Conservation (phyloP, 2,888 invertebrate genomes). For the Mesochorus sp. region DNA sequence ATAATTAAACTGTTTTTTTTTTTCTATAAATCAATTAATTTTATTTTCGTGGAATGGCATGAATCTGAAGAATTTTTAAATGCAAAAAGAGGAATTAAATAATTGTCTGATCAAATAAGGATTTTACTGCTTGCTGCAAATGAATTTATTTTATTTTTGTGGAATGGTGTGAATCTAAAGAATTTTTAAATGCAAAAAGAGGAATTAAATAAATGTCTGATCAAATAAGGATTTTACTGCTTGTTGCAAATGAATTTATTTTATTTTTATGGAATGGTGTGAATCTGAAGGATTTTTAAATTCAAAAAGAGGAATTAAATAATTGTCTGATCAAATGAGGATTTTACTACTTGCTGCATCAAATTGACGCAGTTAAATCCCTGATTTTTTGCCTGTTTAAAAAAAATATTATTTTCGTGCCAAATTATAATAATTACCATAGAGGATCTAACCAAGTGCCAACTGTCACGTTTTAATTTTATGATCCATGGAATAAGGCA, state of each 20-base stretch:
- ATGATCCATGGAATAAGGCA: conserved; percentile 69
- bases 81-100: not conserved
- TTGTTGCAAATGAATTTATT: not conserved
- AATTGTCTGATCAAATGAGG: not conserved
- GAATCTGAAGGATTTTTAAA: too few relatives aligned
- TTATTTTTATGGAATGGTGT: too few relatives aligned
- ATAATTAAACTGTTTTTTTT: too few relatives aligned
- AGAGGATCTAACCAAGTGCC: conserved; percentile 9
- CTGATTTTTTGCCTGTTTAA: too few relatives aligned
- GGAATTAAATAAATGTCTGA: not conserved
- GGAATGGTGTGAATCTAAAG: too few relatives aligned
- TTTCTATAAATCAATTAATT: not conserved
- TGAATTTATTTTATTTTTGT: too few relatives aligned
- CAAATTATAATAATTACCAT: conserved; percentile 51
- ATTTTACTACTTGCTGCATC: not conserved
- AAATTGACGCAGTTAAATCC: too few relatives aligned
- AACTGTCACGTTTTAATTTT: conserved; percentile 64
- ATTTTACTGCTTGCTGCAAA: not conserved
- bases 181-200: too few relatives aligned
- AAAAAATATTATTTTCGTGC: not conserved
- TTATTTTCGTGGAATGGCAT: too few relatives aligned
- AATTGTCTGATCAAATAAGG: not conserved
- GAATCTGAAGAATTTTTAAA: too few relatives aligned
- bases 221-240: not conserved
- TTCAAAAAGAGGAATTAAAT: not conserved